Percentiles rank a stretch among this genome's conserved stretches.
These are phyloP conservation scores for Empidonax traillii DNA, from an alignment of 2,113 vertebrate genomes.

Conservation along the genomic window DNA sequence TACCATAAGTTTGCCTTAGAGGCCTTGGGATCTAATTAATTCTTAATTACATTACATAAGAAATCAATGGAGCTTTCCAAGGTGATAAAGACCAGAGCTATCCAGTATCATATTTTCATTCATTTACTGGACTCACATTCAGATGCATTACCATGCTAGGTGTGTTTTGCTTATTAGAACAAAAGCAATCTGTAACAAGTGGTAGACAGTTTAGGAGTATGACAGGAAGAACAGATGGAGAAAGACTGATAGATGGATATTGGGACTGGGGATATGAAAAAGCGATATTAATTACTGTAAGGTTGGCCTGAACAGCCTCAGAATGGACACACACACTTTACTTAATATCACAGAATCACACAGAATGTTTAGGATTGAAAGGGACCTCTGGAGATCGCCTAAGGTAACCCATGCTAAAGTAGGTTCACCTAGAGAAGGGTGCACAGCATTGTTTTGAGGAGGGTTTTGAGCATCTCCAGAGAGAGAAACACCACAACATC, in stretches of 20 bases:
- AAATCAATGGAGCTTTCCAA: slow-evolving; percentile 2
- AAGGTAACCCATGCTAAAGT: neutral
- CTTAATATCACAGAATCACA: neutral
- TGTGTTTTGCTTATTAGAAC: neutral
- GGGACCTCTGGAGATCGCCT: neutral
- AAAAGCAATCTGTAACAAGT: neutral
- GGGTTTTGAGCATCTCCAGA: neutral
- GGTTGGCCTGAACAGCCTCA: neutral
- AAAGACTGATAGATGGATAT: neutral
- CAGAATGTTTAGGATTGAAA: neutral
- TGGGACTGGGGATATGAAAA: neutral
- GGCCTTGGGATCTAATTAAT: neutral
- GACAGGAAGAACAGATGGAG: neutral
- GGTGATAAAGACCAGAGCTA: slow-evolving; percentile 4
- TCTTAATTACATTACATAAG: slow-evolving; percentile 28
- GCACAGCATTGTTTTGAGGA: neutral
- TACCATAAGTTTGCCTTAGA: neutral
- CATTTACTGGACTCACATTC: neutral
- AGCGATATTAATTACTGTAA: neutral
- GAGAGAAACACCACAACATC: neutral
- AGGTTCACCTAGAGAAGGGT: neutral
- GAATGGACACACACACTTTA: neutral
- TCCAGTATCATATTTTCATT: neutral
- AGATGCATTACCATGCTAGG: neutral
- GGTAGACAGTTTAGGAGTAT: neutral